These are phyloP conservation scores for Melanostigma gelatinosum DNA, from an alignment of 2,113 vertebrate genomes.

Conservation along the genomic window DNA sequence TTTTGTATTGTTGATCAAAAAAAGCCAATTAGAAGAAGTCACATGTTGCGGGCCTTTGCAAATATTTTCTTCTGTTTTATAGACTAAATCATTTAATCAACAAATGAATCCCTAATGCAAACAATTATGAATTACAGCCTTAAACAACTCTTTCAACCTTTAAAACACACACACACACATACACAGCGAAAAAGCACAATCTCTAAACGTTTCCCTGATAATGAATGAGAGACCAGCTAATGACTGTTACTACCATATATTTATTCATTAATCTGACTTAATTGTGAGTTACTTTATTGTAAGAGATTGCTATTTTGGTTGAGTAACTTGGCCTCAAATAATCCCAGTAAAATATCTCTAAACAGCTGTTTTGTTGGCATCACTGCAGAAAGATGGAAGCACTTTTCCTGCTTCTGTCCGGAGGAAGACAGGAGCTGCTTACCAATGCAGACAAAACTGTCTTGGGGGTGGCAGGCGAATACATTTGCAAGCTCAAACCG, in stretches of 20 bases:
- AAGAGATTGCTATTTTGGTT: conserved; percentile 1
- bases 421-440: conserved; percentile 14
- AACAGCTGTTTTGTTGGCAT: conserved; percentile 1
- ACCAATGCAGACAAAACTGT: conserved; percentile 28
- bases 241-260: not conserved
- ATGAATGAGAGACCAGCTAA: conserved; percentile 23
- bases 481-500: conserved; percentile 44
- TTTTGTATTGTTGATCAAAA: not conserved
- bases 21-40: not conserved
- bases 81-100: not conserved
- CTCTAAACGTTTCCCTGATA: not conserved
- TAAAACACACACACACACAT: not conserved
- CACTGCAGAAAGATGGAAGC: not conserved
- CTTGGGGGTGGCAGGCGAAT: conserved; percentile 29
- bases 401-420: conserved; percentile 16
- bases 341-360: not conserved
- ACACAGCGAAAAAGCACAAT: not conserved
- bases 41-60: not conserved
- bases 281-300: conserved; percentile 19
- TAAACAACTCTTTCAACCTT: not conserved
- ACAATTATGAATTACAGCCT: not conserved
- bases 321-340: conserved; percentile 11
- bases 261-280: conserved; percentile 14
- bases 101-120: conserved; percentile 2
- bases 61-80: not conserved